Base-by-base conservation (phyloP, 2,888 invertebrate genomes). In the Lottia scabra region DNA sequence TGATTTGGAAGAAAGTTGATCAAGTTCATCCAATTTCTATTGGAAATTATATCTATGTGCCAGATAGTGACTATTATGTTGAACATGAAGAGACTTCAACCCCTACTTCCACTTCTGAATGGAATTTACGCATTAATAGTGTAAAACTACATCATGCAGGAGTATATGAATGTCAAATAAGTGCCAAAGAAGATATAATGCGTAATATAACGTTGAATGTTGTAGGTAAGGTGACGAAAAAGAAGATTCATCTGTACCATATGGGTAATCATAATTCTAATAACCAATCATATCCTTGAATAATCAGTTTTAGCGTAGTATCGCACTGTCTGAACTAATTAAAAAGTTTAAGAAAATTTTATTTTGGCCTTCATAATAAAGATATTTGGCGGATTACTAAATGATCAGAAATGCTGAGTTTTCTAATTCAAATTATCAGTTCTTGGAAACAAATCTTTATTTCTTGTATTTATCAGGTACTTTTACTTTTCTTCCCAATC, bases 111-210 rank as follows among this genome's bases (percentile, higher is more conserved):
- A 68, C 48, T 45, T 67, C 72, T 23, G 80, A 82, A 63, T 82
- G 82, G 81, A 80, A 83, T 68, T 79, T 83, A 16, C 75, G 79
- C 30, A 84, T 84, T 56, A 76, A 75, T n/a, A 77, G 80, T 63
- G 83, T 83, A 0, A 78, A 82, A 68, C 67, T 77, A 23, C 62
- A 75, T 27, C 82, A 85, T 73, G 81, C 81, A 0, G 85, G 85
- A 6, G 76, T 78, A 5, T 85, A 84, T 65, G 84, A 84, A 65
- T 85, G 85, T 65, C 83, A 83, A 76, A 78, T 85, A 67, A 81
- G 82, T 72, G 80, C 83, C 5, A 83, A 83, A 63, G 82, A 83
- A 66, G 80, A 83, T 64, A 72, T 82, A 64, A 75, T 75, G 43
- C 70, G 80, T 70, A 78, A 81, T 69, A 80, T 84, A 43, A 76